Conservation (phyloP, 92 coral and sea anemone genomes). For the Metridium senile region DNA sequence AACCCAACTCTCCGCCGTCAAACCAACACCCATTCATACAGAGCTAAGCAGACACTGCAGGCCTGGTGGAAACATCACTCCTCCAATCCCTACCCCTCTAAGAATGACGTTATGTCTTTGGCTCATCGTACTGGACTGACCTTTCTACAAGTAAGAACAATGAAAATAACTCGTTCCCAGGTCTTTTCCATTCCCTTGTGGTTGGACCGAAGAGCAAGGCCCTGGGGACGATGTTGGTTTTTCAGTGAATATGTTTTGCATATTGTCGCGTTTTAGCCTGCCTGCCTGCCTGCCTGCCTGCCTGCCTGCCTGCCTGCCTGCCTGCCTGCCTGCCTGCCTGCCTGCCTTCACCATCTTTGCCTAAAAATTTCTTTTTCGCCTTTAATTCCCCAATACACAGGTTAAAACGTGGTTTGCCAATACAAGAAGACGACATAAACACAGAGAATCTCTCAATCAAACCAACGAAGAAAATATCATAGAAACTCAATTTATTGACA, state of each 20-base stretch:
- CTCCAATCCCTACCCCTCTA: slow-evolving; percentile 25
- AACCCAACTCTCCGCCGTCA: slow-evolving; percentile 6
- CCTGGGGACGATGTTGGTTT: no score
- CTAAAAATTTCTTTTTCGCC: no score
- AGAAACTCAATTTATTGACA: not conserved
- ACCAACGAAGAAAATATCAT: not conserved
- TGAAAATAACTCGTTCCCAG: not conserved
- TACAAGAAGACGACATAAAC: slow-evolving; percentile 19
- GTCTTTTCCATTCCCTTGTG: no score
- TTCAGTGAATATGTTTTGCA: no score
- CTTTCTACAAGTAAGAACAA: slow-evolving; percentile 1
- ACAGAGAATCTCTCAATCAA: not conserved
- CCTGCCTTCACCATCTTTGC: no score
- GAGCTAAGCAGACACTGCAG: not conserved
- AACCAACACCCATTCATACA: slow-evolving; percentile 6
- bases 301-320: no score
- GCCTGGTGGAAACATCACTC: slow-evolving; percentile 10
- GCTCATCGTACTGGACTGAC: slow-evolving; percentile 6
- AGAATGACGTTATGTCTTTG: not conserved
- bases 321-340: no score
- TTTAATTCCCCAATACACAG: no score
- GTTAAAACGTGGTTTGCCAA: slow-evolving; percentile 40
- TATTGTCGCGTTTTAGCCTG: no score
- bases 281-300: no score
- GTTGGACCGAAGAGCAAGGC: no score